A percentile compares a stretch with the other conserved stretches of the same genome.
Conservation (phyloP, 2,113 vertebrate species). For the Solea solea region DNA sequence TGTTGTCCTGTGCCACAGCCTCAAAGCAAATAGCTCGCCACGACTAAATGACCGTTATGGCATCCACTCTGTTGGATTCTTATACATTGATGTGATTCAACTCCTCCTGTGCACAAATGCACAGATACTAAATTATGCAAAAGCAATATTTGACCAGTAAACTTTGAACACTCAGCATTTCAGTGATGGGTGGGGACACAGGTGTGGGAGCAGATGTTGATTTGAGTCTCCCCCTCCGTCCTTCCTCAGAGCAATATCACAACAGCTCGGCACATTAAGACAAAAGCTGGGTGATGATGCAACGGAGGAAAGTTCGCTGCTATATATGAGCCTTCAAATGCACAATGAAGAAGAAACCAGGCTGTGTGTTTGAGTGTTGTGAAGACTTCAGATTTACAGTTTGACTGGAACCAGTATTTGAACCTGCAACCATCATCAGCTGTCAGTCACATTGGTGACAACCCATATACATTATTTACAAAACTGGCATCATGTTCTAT, state of each 20-base stretch:
- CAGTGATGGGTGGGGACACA: conserved; percentile 3
- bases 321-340: conserved; percentile 25
- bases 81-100: no score
- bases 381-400: no score
- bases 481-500: no score
- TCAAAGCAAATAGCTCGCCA: conserved; percentile 14
- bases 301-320: conserved; percentile 28
- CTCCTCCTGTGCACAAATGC: conserved; percentile 26
- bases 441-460: no score
- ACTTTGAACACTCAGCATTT: conserved; percentile 8
- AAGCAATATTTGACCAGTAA: conserved; percentile 4
- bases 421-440: no score
- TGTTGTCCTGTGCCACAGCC: conserved; percentile 26
- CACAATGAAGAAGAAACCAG: neutral
- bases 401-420: no score
- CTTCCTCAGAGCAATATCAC: conserved; percentile 32
- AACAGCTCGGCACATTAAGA: conserved; percentile 22
- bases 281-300: conserved; percentile 36
- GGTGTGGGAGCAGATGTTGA: conserved; percentile 38
- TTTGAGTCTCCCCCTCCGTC: conserved; percentile 8
- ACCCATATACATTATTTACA: no score
- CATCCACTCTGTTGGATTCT: conserved; percentile 12
- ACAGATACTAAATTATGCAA: neutral
- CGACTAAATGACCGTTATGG: neutral
- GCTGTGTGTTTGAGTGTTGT: conserved; percentile 1